Evolutionary conservation across 2,797 vertebrate species (phyloP).

Genomic region (Tachyglossus aculeatus): DNA sequence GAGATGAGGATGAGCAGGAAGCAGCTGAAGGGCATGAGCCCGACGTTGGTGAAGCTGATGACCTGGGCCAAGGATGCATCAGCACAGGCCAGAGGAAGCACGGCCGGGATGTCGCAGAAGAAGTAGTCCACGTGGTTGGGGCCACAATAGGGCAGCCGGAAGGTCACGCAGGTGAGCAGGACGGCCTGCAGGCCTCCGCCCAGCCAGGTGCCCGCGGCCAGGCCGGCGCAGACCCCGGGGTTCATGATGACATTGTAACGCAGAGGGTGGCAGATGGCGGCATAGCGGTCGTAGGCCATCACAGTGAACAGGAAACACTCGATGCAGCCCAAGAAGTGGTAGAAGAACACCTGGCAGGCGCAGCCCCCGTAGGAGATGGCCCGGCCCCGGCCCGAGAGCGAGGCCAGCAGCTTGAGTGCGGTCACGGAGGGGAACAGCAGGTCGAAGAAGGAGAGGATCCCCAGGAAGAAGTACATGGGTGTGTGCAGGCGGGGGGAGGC

Average conservation of each 20-base stretch:
- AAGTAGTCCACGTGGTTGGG: slow-evolving; percentile 63
- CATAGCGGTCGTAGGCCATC: slow-evolving; percentile 68
- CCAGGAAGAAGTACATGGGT: neutral
- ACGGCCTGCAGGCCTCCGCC: slow-evolving; percentile 55
- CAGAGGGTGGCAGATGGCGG: slow-evolving; percentile 62
- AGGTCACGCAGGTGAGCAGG: slow-evolving; percentile 58
- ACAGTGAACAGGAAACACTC: slow-evolving; percentile 37
- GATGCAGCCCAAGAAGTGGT: neutral
- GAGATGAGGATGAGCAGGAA: slow-evolving; percentile 59
- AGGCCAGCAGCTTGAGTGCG: neutral
- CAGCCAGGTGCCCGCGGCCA: slow-evolving; percentile 40
- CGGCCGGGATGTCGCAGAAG: slow-evolving; percentile 66
- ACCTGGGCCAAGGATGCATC: slow-evolving; percentile 44
- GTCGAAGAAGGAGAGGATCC: neutral
- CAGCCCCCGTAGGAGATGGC: neutral
- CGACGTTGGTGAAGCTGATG: slow-evolving; percentile 54
- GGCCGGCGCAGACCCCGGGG: slow-evolving; percentile 20
- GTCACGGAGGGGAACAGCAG: neutral
- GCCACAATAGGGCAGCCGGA: slow-evolving; percentile 60
- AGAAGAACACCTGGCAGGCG: slow-evolving; percentile 1
- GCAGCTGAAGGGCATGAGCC: slow-evolving; percentile 48
- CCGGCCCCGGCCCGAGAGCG: neutral
- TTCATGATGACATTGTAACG: slow-evolving; percentile 49
- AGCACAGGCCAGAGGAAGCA: slow-evolving; percentile 63
- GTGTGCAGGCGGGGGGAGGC: neutral